phyloP scores from a whole-genome alignment of 2,113 vertebrate species.

The Mola mola region DNA sequence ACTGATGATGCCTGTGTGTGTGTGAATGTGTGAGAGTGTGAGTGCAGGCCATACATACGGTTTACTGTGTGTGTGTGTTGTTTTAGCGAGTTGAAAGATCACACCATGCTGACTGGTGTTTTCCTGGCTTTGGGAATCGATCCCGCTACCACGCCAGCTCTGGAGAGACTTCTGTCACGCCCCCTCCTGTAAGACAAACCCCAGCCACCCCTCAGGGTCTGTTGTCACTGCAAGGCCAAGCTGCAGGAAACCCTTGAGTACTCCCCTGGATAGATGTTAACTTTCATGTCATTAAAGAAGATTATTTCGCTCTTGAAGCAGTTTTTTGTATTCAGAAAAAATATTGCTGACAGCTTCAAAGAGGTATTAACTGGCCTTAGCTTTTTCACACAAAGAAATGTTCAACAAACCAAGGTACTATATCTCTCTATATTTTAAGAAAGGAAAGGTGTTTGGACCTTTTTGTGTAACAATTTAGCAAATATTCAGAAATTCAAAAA shows the following conservation, averaged over 20 bases:
- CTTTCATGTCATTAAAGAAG: too few relatives aligned
- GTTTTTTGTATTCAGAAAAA: conserved; percentile 1
- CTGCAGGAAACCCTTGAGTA: conserved; percentile 20
- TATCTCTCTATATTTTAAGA: too few relatives aligned
- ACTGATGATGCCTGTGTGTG: too few relatives aligned
- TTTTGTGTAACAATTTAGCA: too few relatives aligned
- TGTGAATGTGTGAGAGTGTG: conserved; percentile 18
- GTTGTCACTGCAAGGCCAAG: conserved; percentile 53
- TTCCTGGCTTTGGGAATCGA: conserved; percentile 84
- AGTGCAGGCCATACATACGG: too few relatives aligned
- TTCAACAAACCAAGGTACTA: not conserved
- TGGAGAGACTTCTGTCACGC: conserved; percentile 80
- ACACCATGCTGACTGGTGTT: conserved; percentile 80
- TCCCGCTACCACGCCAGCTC: conserved; percentile 75
- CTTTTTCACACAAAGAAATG: too few relatives aligned
- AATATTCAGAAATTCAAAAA: too few relatives aligned
- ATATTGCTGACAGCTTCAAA: not conserved
- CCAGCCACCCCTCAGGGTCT: not conserved
- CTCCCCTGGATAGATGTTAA: too few relatives aligned
- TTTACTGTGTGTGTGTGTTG: conserved; percentile 61
- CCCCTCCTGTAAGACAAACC: conserved; percentile 72
- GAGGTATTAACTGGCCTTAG: not conserved
- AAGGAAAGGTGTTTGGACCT: too few relatives aligned
- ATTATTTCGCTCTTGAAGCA: too few relatives aligned
- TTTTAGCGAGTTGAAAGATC: conserved; percentile 83